phyloP scores from a whole-genome alignment of 2,797 vertebrate species.

The Threskiornis aethiopicus region DNA sequence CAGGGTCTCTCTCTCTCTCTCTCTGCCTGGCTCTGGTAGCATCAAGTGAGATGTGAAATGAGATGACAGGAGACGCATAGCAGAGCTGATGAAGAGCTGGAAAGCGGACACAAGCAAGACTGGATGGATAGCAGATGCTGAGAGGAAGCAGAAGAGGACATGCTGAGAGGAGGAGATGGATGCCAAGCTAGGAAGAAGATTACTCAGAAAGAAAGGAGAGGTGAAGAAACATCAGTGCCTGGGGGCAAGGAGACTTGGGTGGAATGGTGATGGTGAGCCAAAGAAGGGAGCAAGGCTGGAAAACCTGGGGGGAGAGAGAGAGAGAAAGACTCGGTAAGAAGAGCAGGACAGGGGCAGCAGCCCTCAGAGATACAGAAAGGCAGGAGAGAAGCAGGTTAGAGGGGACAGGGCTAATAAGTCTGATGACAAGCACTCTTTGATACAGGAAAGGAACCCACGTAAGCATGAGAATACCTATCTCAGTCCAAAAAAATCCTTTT shows the following conservation, averaged over 20 bases:
- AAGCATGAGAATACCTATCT: neutral
- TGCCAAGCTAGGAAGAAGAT: neutral
- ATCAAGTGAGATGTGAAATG: neutral
- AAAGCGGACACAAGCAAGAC: neutral
- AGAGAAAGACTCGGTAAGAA: neutral
- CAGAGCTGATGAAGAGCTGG: neutral
- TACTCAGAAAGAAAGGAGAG: neutral
- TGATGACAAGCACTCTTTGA: neutral
- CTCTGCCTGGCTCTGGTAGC: neutral
- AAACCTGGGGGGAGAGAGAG: neutral
- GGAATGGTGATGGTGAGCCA: neutral
- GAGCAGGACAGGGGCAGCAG: neutral
- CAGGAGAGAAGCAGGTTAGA: neutral
- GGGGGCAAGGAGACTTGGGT: neutral
- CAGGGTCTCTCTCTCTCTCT: neutral
- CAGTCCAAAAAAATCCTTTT: neutral
- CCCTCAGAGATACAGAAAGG: neutral
- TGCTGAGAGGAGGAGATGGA: neutral
- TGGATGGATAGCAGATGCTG: neutral
- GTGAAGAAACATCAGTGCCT: neutral
- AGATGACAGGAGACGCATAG: neutral
- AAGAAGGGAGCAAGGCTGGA: neutral
- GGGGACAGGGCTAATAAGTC: neutral
- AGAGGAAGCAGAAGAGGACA: neutral
- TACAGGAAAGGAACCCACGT: neutral